phyloP scores from a whole-genome alignment of 1,140 invertebrate genomes.

The Philopotamus ludificatus region DNA sequence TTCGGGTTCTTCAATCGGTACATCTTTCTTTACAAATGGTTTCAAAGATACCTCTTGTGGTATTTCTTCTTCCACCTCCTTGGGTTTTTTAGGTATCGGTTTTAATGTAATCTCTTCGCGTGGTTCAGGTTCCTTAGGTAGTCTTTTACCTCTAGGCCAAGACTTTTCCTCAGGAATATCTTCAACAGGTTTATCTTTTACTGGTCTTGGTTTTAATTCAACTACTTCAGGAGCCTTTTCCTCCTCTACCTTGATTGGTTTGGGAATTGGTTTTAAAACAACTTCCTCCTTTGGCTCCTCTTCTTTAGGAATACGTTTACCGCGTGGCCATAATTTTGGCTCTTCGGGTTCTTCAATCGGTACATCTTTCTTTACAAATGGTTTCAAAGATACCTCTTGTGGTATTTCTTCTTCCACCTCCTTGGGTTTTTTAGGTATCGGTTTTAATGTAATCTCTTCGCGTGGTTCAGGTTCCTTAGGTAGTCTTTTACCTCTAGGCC shows the following conservation, averaged over 20 bases:
- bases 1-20: slow-evolving; percentile 44
- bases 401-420: slow-evolving; percentile 41
- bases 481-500: slow-evolving; percentile 49
- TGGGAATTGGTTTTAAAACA: slow-evolving; percentile 54
- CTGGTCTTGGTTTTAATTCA: slow-evolving; percentile 47
- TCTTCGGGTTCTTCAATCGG: slow-evolving; percentile 45
- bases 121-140: slow-evolving; percentile 45
- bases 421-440: slow-evolving; percentile 46
- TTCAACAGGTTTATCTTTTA: slow-evolving; percentile 44
- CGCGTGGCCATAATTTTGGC: slow-evolving; percentile 50
- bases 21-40: slow-evolving; percentile 42
- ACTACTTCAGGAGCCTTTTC: slow-evolving; percentile 47
- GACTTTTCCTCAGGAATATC: slow-evolving; percentile 48
- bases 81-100: slow-evolving; percentile 47
- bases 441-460: slow-evolving; percentile 50
- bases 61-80: slow-evolving; percentile 43
- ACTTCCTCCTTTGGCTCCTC: slow-evolving; percentile 48
- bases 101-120: slow-evolving; percentile 49
- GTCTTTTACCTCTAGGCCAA: slow-evolving; percentile 49
- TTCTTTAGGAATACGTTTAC: slow-evolving; percentile 49
- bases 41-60: slow-evolving; percentile 47
- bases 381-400: slow-evolving; percentile 45
- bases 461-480: slow-evolving; percentile 49
- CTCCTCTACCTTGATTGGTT: slow-evolving; percentile 43
- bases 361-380: slow-evolving; percentile 44